phyloP scores from a whole-genome alignment of 2,113 vertebrate species.

The Octodon degus region DNA sequence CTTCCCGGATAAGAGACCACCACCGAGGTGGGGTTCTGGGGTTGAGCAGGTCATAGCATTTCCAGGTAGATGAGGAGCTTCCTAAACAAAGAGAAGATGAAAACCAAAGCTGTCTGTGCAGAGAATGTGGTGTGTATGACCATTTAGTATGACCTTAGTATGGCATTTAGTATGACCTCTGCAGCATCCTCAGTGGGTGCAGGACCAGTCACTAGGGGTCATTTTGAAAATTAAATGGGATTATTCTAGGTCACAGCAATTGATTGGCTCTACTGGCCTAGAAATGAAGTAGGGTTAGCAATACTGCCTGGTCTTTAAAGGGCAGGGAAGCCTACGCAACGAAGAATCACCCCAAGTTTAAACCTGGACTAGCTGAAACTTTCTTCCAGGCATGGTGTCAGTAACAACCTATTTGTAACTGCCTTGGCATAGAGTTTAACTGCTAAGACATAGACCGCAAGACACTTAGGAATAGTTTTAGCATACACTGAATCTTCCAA shows the following conservation, averaged over 20 bases:
- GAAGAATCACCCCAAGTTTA: conserved; percentile 16
- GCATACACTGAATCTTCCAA: conserved; percentile 11
- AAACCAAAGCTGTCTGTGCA: neutral
- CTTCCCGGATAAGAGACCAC: neutral
- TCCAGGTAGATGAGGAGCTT: neutral
- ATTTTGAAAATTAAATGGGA: neutral
- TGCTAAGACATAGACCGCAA: neutral
- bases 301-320: neutral
- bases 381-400: neutral
- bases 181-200: neutral
- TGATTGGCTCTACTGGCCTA: neutral
- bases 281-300: neutral
- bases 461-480: conserved; percentile 29
- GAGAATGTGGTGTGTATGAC: neutral
- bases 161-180: neutral
- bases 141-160: too few relatives aligned
- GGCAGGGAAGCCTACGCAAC: neutral
- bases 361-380: neutral
- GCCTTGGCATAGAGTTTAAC: neutral
- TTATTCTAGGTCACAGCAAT: neutral
- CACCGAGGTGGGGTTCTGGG: neutral
- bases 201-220: neutral
- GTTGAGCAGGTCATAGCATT: neutral
- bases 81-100: neutral
- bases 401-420: neutral